Base-by-base conservation (phyloP, 30 jellyfish, hydroid and myxozoan species). In the Hydra vulgaris region DNA sequence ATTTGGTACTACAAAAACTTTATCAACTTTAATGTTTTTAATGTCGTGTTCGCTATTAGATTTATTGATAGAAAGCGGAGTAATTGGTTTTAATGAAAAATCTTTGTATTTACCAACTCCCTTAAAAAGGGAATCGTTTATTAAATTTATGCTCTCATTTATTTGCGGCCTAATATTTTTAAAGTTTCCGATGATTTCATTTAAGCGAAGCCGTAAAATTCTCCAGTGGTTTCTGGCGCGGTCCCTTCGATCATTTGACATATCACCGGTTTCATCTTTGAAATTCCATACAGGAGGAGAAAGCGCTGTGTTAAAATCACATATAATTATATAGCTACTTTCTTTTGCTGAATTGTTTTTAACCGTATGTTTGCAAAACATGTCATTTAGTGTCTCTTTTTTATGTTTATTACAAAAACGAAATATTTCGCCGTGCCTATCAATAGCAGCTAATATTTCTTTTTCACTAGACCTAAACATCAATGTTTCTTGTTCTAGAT, bases 401-500 rank as follows among this genome's bases (percentile, higher is more conserved):
- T 18, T 20, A 15, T 21, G 40, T n/a, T 54, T 52, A 74, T 74
- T 24, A 17, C 20, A 40, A 18, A 55, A 23, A 0, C 53, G 90
- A 22, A 70, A 27, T 4, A 94, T 77, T 22, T 71, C 74, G 17
- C 99, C 99, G 70, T 84, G 95, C 53, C 77, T 82, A 21, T 67
- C 77, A 23, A 94, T 85, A 78, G 84, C 91, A 0, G 61, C 68
- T 73, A 80, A 85, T 17, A 94, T 76, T 27, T 27, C 72, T 8
- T 22, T 70, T 73, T 79, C 96, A 21, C 74, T 83, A 23, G 99
- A 86, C 25, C 67, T 66, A 71, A 94, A 88, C 18, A 88, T 54
- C 66, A 94, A 84, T 22, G 96, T 90, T 26, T 88, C 95, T 73
- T 88, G 86, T 16, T 84, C 88, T 8, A 71, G 24, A 1, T 80